Evolutionary conservation across 2,888 invertebrate species (phyloP), one percentile per base, ranked within the genome.

Genomic region (Tipula lateralis): DNA sequence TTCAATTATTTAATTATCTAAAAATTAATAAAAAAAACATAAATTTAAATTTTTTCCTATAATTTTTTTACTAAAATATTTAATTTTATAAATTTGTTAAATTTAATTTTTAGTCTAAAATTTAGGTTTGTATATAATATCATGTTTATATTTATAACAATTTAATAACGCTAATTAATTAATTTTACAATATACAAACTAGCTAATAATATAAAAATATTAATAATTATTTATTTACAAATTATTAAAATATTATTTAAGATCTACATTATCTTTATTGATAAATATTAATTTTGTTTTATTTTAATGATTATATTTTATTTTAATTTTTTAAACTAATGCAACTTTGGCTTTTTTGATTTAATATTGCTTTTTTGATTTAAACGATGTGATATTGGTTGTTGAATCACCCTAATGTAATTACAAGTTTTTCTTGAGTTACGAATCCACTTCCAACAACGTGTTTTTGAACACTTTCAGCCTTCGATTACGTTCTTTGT

Each of bases 321-420:
- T 24, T 66, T 7, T 24, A 5, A 66, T 66, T 12, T 24, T 66
- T 44, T 66, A 66, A 66, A 19, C 66, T 66, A 66, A 66, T 24
- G 66, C 66, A 66, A 66, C 66, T 66, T 66, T 66, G 66, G 66
- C 66, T 66, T 66, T 24, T 66, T 66, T 66, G 24, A 24, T 66
- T 0, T 50, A 50, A 16, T 50, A 50, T 13, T 13, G n/a, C n/a
- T n/a, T n/a, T n/a, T n/a, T n/a, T n/a, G n/a, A 39, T 50, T 12
- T 66, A 66, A n/a, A n/a, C n/a, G n/a, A n/a, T n/a, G n/a, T n/a
- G n/a, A n/a, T n/a, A n/a, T n/a, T n/a, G n/a, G n/a, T n/a, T n/a
- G n/a, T n/a, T n/a, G n/a, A n/a, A n/a, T n/a, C n/a, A n/a, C n/a
- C n/a, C n/a, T n/a, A n/a, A n/a, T n/a, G n/a, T n/a, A n/a, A n/a